phyloP scores from a whole-genome alignment of 2,888 invertebrate species.

The Biston stratarius region DNA sequence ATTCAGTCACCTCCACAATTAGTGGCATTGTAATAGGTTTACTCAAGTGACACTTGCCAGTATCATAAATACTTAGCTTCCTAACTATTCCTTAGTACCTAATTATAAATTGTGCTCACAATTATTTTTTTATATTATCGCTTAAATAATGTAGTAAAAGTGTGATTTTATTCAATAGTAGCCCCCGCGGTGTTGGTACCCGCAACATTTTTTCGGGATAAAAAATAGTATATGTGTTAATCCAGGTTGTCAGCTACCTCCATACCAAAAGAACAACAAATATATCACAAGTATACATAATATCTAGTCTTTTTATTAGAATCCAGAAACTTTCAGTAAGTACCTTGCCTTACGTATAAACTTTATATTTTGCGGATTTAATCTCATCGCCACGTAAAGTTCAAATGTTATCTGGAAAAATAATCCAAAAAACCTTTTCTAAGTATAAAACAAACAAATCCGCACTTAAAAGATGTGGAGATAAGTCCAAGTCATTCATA shows the following conservation, averaged over 20 bases:
- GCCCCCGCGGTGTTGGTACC: too few relatives aligned
- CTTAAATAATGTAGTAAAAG: background rate
- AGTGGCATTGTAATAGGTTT: constrained; percentile 26
- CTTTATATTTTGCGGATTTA: background rate
- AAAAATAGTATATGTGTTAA: too few relatives aligned
- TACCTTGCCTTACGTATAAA: too few relatives aligned
- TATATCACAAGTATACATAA: too few relatives aligned
- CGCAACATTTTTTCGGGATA: too few relatives aligned
- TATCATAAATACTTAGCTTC: background rate
- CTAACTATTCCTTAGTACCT: background rate
- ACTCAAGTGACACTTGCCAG: constrained; percentile 39
- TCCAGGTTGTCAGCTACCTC: too few relatives aligned
- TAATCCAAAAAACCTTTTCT: constrained; percentile 4
- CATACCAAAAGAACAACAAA: too few relatives aligned
- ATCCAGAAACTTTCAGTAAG: too few relatives aligned
- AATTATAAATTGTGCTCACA: background rate
- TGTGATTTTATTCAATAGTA: too few relatives aligned
- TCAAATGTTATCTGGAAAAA: constrained; percentile 9
- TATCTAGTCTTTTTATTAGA: too few relatives aligned
- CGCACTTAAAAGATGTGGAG: constrained; percentile 51
- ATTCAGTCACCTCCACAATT: background rate
- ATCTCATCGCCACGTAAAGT: background rate
- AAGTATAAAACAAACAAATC: constrained; percentile 43
- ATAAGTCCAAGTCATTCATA: constrained; percentile 72
- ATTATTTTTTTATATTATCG: background rate